A percentile compares a stretch with the other conserved stretches of the same genome.
phyloP scores from a whole-genome alignment of 2,113 vertebrate species.

The Dipodomys stephensi region DNA sequence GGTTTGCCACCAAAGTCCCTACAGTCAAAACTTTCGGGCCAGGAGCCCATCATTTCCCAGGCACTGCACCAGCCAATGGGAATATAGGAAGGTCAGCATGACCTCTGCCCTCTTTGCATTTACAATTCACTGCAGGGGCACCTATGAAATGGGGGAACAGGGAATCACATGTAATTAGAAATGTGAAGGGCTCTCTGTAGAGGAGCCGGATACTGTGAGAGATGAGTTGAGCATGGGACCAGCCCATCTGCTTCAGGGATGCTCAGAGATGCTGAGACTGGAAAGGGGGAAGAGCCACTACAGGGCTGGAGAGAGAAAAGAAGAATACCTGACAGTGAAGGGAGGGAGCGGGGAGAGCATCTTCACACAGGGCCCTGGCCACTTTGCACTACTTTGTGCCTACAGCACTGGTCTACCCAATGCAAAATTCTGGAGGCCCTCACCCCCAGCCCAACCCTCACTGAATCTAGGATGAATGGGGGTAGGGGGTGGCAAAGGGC shows the following conservation, averaged over 20 bases:
- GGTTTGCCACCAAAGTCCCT: not conserved
- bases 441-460: too few species aligned
- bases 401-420: not conserved
- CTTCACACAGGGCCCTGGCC: not conserved
- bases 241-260: not conserved
- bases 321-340: rapidly evolving
- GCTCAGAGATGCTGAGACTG: not conserved
- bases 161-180: not conserved
- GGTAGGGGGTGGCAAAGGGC: too few species aligned
- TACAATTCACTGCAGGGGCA: not conserved
- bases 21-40: not conserved
- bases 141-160: not conserved
- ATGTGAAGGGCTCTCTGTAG: not conserved
- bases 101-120: not conserved
- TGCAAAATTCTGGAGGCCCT: not conserved
- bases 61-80: too few species aligned
- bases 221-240: not conserved
- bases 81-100: not conserved
- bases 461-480: too few species aligned
- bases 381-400: too few species aligned
- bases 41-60: not conserved
- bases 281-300: not conserved
- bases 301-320: not conserved
- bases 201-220: not conserved
- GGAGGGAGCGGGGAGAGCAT: too few species aligned